Base-by-base conservation (phyloP, 2,797 vertebrate genomes). In the Hippoglossus hippoglossus region DNA sequence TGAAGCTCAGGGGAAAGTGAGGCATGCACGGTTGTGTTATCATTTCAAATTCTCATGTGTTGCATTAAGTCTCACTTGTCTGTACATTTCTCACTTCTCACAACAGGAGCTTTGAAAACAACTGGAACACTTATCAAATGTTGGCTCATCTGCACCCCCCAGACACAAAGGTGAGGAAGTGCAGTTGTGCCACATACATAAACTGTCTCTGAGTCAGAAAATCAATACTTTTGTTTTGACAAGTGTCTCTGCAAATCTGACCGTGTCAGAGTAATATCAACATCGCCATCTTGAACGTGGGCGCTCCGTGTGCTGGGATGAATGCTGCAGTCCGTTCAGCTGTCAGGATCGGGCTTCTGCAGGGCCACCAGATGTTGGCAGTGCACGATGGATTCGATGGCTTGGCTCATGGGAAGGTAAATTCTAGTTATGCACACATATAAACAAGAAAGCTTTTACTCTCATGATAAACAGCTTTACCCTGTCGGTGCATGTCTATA, bases 1-100 rank as follows among this genome's bases (percentile, higher is more conserved):
- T 98, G 72, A 97, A 96, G 81, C 93, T 99, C 80, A 94, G 97
- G 90, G 97, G 97, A 93, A 95, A 95, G 97, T 98, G 83, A 95
- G 94, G 50, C 60, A 63, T 72, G 46, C 59, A 55, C 13, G 6
- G 61, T 66, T 68, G 3, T 71, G 36, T 65, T 56, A 39, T 64
- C 1, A 46, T 46, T 46, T 19, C 18, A 9, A 28, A 63, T 71
- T 44, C 9, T 72, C 6, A 55, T 0, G 1, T 69, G 12, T 16
- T 49, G 19, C 39, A 8, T 28, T 52, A n/a, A 34, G 3, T 79
- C 73, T 69, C 24, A 72, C 63, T 52, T 65, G 18, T 63, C 26
- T 70, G 28, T 34, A 44, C 19, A n/a, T 70, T 50, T 61, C 19
- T 39, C 0, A 52, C 55, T 28, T 74, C 51, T 73, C 26, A n/a